Evolutionary conservation across 2,797 vertebrate genomes (phyloP).

Genomic region (Acomys russatus): DNA sequence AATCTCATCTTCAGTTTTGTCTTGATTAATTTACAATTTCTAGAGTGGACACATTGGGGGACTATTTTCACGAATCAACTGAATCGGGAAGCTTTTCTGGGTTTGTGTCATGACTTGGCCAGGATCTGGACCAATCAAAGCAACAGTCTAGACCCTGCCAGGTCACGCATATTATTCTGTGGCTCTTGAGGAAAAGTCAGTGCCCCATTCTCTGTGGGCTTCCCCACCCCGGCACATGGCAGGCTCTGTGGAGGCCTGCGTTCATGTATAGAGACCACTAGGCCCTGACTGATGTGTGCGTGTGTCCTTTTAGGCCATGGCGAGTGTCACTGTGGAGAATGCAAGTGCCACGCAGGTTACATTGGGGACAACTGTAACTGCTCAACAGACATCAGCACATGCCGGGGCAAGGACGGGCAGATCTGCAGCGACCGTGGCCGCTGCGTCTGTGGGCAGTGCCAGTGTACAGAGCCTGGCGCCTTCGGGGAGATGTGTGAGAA

Average conservation of each 20-base stretch:
- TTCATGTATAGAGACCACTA: rapidly evolving
- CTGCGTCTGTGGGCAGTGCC: conserved; percentile 95
- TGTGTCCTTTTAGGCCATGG: conserved; percentile 92
- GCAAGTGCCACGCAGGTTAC: conserved; percentile 95
- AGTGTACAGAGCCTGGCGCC: conserved; percentile 95
- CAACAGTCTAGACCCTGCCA: background rate
- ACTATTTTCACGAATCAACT: background rate
- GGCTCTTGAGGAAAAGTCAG: background rate
- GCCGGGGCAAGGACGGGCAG: conserved; percentile 93
- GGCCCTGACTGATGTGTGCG: background rate
- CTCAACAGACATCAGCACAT: conserved; percentile 92
- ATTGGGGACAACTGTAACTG: conserved; percentile 98
- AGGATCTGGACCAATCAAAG: background rate
- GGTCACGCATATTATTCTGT: background rate
- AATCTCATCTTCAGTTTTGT: background rate
- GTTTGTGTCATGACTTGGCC: background rate
- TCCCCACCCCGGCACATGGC: background rate
- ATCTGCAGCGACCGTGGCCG: conserved; percentile 95
- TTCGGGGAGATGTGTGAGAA: conserved; percentile 97
- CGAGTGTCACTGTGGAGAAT: conserved; percentile 97
- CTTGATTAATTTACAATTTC: background rate
- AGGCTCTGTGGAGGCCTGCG: rapidly evolving
- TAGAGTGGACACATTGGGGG: background rate
- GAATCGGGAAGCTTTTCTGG: background rate
- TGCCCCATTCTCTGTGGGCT: background rate